These are phyloP conservation scores for Potorous gilbertii DNA, from an alignment of 2,797 vertebrate species.

Conservation along the genomic window DNA sequence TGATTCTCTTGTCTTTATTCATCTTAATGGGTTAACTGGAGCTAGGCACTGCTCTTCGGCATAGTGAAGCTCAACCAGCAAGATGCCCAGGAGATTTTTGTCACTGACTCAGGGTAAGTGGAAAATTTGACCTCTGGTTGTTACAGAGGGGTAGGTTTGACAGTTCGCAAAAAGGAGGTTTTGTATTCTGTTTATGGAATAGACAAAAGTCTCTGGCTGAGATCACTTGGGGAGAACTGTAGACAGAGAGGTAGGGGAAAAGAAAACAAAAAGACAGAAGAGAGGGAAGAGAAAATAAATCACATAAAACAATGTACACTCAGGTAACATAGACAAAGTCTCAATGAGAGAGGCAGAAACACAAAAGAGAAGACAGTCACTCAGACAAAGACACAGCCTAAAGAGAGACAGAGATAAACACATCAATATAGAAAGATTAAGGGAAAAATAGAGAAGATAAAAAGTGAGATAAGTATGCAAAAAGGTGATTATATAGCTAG, in stretches of 20 bases:
- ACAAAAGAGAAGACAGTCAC: not conserved
- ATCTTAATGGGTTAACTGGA: not conserved
- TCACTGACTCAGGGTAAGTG: constrained; percentile 19
- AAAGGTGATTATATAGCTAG: not conserved
- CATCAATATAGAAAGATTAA: not conserved
- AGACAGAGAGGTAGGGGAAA: too few relatives aligned
- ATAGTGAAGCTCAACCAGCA: not conserved
- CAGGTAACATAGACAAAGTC: not conserved
- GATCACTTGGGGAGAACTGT: not conserved
- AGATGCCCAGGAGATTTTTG: not conserved
- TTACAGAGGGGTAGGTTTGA: too few relatives aligned
- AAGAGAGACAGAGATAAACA: not conserved
- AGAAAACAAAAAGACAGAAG: too few relatives aligned
- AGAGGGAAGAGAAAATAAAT: too few relatives aligned
- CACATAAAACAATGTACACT: too few relatives aligned
- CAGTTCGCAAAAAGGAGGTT: not conserved
- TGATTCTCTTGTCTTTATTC: not conserved
- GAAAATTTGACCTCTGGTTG: not conserved
- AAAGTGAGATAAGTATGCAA: not conserved
- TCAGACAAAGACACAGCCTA: not conserved
- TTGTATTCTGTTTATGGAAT: not conserved
- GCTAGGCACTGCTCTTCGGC: not conserved
- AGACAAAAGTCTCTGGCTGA: not conserved
- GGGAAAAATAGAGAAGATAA: not conserved
- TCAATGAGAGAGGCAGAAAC: not conserved